Percentiles rank a stretch among this genome's conserved stretches.
Conservation (phyloP, 2,113 vertebrate species). For the Riparia riparia region DNA sequence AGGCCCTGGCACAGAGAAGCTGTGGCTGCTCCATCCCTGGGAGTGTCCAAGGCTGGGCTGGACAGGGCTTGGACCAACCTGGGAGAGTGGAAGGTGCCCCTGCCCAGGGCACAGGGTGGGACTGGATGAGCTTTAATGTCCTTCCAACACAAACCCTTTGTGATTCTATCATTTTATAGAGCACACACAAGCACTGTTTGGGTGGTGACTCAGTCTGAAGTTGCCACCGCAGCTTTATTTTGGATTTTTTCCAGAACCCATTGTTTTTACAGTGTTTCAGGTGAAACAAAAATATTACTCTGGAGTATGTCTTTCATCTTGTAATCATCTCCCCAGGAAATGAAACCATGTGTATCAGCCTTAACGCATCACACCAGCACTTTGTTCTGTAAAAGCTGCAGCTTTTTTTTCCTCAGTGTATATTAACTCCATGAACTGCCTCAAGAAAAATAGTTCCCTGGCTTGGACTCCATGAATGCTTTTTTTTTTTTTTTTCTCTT, state of each 20-base stretch:
- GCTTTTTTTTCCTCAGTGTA: constrained; percentile 41
- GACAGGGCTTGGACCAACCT: not conserved
- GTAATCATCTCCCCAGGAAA: constrained; percentile 82
- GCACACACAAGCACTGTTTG: constrained; percentile 50
- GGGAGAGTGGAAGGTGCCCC: not conserved
- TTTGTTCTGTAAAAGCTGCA: constrained; percentile 77
- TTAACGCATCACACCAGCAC: constrained; percentile 58
- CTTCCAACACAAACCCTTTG: not conserved
- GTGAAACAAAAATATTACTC: constrained; percentile 83
- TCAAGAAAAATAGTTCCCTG: constrained; percentile 48
- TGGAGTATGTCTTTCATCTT: constrained; percentile 79
- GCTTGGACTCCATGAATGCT: not conserved
- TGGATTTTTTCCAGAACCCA: constrained; percentile 80
- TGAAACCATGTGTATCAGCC: constrained; percentile 81
- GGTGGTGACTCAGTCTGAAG: constrained; percentile 73
- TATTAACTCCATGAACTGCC: constrained; percentile 55
- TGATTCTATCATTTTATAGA: constrained; percentile 6
- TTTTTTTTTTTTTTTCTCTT: not conserved
- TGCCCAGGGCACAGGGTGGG: not conserved
- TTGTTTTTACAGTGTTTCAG: constrained; percentile 81
- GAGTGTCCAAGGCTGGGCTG: not conserved
- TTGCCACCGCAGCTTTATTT: constrained; percentile 74
- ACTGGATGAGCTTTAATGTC: not conserved
- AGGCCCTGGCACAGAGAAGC: not conserved
- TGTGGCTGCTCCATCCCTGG: not conserved